These are phyloP conservation scores for Micromussa lordhowensis DNA, from an alignment of 92 coral and sea anemone genomes.

Conservation along the genomic window DNA sequence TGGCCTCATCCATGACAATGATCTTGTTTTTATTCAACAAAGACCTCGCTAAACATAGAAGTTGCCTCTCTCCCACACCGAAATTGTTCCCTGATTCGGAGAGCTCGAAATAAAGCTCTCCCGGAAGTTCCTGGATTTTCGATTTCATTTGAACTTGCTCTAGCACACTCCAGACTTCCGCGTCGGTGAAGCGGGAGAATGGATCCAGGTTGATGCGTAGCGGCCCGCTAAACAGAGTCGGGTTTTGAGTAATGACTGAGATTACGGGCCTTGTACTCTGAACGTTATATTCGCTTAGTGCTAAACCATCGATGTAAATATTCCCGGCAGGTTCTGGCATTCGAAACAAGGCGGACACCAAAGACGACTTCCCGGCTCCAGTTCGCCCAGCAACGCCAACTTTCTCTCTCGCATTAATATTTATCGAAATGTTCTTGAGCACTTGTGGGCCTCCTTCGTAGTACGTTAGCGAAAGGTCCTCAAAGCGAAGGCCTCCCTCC, in stretches of 20 bases:
- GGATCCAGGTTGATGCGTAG: conserved; percentile 86
- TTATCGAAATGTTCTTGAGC: conserved; percentile 62
- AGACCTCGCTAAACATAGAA: conserved; percentile 86
- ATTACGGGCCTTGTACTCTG: conserved; percentile 88
- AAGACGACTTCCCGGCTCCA: conserved; percentile 97
- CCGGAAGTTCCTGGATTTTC: conserved; percentile 76
- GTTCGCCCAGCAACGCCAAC: conserved; percentile 98
- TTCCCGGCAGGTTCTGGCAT: conserved; percentile 92
- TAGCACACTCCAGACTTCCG: conserved; percentile 82
- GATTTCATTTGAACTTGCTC: conserved; percentile 92
- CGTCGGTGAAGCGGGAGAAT: conserved; percentile 78
- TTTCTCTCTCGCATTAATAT: conserved; percentile 75
- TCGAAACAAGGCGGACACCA: conserved; percentile 91
- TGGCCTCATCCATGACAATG: conserved; percentile 91
- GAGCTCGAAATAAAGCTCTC: conserved; percentile 76
- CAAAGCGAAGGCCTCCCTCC: conserved; percentile 84
- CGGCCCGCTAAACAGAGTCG: conserved; percentile 87
- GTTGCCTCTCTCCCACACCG: conserved; percentile 91
- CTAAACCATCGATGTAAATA: conserved; percentile 78
- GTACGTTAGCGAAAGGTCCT: conserved; percentile 83
- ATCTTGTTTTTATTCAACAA: conserved; percentile 85
- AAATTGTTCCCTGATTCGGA: conserved; percentile 89
- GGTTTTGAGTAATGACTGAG: conserved; percentile 89
- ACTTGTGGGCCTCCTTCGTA: conserved; percentile 91
- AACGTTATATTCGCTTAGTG: conserved; percentile 70